These are phyloP conservation scores for Eubasilissa regina DNA, from an alignment of 1,140 invertebrate genomes.

Conservation along the genomic window DNA sequence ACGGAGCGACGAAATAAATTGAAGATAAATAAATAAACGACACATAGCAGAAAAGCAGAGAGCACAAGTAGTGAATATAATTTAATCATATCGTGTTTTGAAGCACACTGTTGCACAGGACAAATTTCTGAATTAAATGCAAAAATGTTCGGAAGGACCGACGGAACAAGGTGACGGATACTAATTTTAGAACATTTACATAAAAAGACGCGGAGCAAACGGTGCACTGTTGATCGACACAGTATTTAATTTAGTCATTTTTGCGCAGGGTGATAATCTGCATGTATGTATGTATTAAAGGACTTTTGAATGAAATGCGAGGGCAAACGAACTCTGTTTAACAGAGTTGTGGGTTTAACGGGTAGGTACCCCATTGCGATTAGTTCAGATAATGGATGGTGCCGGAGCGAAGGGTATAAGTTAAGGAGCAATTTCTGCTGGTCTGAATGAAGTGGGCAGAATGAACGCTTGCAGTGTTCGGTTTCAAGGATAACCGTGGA, in stretches of 20 bases:
- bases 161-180: not conserved
- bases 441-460: not conserved
- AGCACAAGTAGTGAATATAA: too few relatives aligned
- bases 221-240: too few relatives aligned
- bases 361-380: constrained; percentile 6
- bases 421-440: not conserved
- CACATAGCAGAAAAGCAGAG: too few relatives aligned
- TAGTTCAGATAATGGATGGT: not conserved
- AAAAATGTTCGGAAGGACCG: not conserved
- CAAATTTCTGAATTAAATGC: too few relatives aligned
- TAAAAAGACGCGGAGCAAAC: not conserved
- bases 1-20: too few relatives aligned
- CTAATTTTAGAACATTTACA: not conserved
- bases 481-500: not conserved
- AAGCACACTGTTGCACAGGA: too few relatives aligned
- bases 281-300: too few relatives aligned
- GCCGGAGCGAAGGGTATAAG: not conserved
- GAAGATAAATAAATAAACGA: too few relatives aligned
- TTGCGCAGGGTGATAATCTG: not conserved
- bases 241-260: too few relatives aligned
- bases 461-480: not conserved
- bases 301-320: not conserved
- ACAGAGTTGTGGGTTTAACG: not conserved
- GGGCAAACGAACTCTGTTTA: not conserved
- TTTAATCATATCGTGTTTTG: too few relatives aligned